Evolutionary conservation across 2,888 invertebrate species (phyloP).

Genomic region (Euzophera pinguis): DNA sequence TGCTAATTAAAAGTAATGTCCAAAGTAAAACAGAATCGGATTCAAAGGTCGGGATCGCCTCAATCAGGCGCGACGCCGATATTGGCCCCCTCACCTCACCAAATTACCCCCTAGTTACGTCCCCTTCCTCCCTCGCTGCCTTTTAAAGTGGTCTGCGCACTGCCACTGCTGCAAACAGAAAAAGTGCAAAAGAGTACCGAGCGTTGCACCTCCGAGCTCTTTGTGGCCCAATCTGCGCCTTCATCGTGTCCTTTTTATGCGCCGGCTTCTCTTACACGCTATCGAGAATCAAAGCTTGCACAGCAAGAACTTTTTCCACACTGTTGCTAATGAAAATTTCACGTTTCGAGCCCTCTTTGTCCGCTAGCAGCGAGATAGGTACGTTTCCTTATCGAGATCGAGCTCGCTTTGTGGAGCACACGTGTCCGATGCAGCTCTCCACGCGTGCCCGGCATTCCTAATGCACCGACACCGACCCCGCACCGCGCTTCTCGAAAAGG

Average conservation of each 20-base stretch:
- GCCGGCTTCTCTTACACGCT: slow-evolving; percentile 71
- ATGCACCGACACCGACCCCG: slow-evolving; percentile 45
- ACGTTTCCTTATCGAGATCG: slow-evolving; percentile 65
- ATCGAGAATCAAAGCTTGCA: slow-evolving; percentile 73
- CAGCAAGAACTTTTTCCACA: slow-evolving; percentile 68
- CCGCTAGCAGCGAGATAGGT: slow-evolving; percentile 56
- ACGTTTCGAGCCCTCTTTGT: slow-evolving; percentile 70
- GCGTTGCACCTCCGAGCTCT: slow-evolving; percentile 74
- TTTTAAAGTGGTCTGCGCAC: slow-evolving; percentile 79
- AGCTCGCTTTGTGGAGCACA: slow-evolving; percentile 56
- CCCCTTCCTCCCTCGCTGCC: slow-evolving; percentile 69
- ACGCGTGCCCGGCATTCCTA: slow-evolving; percentile 66
- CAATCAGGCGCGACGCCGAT: slow-evolving; percentile 76
- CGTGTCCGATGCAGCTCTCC: slow-evolving; percentile 51
- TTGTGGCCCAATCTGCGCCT: slow-evolving; percentile 79
- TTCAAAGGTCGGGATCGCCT: slow-evolving; percentile 70
- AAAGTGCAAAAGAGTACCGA: slow-evolving; percentile 72
- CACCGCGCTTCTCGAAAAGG: slow-evolving; percentile 29
- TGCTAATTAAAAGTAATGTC: slow-evolving; percentile 54
- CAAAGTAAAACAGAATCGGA: slow-evolving; percentile 61
- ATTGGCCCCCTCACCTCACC: slow-evolving; percentile 72
- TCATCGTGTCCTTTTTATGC: slow-evolving; percentile 72
- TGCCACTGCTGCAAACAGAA: slow-evolving; percentile 76
- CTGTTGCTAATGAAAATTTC: slow-evolving; percentile 76
- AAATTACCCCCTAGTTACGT: slow-evolving; percentile 78